phyloP scores from a whole-genome alignment of 2,113 vertebrate genomes.

The Pagrus major region DNA sequence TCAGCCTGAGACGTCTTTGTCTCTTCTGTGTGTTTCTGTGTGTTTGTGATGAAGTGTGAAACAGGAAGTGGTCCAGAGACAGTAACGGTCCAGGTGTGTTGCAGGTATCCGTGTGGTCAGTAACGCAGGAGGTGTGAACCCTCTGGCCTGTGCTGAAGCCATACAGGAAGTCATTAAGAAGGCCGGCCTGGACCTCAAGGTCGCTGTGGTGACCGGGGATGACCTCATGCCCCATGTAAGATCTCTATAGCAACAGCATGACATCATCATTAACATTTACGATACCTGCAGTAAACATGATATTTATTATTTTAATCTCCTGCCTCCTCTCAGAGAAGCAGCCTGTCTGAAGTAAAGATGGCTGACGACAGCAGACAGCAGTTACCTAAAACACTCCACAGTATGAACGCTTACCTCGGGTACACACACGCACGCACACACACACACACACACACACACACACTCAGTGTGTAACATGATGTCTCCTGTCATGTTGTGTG shows the following conservation, averaged over 20 bases:
- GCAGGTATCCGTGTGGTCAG: slow-evolving; percentile 90
- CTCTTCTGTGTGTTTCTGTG: no score
- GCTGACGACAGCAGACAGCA: slow-evolving; percentile 72
- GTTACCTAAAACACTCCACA: slow-evolving; percentile 87
- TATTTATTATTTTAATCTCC: background rate
- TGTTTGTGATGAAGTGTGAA: no score
- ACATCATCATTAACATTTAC: background rate
- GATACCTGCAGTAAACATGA: background rate
- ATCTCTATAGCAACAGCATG: background rate
- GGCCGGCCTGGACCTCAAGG: slow-evolving; percentile 87
- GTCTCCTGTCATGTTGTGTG: no score
- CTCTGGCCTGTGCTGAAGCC: slow-evolving; percentile 86
- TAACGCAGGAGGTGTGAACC: slow-evolving; percentile 90
- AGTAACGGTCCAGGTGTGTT: background rate
- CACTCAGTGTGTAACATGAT: no score
- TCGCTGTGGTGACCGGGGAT: slow-evolving; percentile 90
- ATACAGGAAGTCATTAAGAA: slow-evolving; percentile 87
- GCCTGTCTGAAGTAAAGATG: slow-evolving; percentile 79
- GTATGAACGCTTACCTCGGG: slow-evolving; percentile 91
- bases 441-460: background rate
- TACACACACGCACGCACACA: slow-evolving; percentile 51
- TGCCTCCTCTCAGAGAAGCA: slow-evolving; percentile 79
- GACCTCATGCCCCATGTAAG: slow-evolving; percentile 89
- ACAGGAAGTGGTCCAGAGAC: no score
- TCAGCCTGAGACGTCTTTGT: no score